Conservation (phyloP, 2,797 vertebrate species). For the Hypotaenidia philippensis region DNA sequence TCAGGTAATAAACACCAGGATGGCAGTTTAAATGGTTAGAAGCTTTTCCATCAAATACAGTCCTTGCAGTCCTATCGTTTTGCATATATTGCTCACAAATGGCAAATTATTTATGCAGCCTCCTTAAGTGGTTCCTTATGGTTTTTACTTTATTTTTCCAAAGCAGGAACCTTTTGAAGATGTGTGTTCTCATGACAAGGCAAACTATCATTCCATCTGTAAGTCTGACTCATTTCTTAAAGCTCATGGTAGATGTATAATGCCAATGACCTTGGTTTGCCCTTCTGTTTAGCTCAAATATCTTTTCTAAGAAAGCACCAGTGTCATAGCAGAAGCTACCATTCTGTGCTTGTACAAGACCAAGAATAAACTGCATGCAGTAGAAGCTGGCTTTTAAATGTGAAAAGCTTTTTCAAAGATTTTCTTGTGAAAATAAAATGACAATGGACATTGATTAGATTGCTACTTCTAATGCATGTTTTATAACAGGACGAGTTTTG, state of each 20-base stretch:
- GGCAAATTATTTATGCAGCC: slow-evolving; percentile 74
- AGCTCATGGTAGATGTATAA: neutral
- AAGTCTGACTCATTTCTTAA: slow-evolving; percentile 37
- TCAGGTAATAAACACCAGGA: slow-evolving; percentile 73
- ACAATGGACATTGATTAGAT: neutral
- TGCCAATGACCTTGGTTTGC: slow-evolving; percentile 33
- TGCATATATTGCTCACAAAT: slow-evolving; percentile 76
- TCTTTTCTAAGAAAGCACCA: neutral
- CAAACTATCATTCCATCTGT: slow-evolving; percentile 35
- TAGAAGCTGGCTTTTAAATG: neutral
- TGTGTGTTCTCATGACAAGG: slow-evolving; percentile 52
- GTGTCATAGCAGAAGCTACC: neutral
- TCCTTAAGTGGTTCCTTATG: slow-evolving; percentile 75
- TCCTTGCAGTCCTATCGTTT: slow-evolving; percentile 74
- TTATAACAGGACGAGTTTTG: neutral
- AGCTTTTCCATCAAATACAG: slow-evolving; percentile 73
- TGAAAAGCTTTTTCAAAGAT: neutral
- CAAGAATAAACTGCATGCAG: neutral
- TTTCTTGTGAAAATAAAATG: slow-evolving; percentile 1
- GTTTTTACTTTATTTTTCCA: slow-evolving; percentile 69
- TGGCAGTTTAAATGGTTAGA: slow-evolving; percentile 76
- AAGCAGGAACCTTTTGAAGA: slow-evolving; percentile 74
- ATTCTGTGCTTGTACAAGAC: neutral
- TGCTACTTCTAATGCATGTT: neutral
- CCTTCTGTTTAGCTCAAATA: slow-evolving; percentile 11